These are phyloP conservation scores for Cyclophora albipunctata DNA, from an alignment of 2,888 invertebrate species.

Conservation along the genomic window DNA sequence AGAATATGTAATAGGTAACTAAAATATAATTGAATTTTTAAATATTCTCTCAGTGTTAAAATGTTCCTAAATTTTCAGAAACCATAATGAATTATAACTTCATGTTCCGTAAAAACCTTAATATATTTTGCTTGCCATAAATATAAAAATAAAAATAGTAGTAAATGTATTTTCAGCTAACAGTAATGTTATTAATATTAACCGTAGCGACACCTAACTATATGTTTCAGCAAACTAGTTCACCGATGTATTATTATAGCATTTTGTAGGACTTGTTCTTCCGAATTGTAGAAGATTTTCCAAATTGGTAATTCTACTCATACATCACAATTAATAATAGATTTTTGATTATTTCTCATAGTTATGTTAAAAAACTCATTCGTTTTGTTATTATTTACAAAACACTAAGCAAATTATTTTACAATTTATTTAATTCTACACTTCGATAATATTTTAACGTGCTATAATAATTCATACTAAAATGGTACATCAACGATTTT, in stretches of 20 bases:
- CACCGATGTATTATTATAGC: constrained; percentile 14
- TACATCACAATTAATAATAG: too few species aligned
- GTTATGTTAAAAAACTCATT: too few species aligned
- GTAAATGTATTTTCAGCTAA: constrained; percentile 18
- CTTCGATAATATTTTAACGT: too few species aligned
- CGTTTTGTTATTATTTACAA: too few species aligned
- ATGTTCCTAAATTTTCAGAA: constrained; percentile 70
- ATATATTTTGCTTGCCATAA: constrained; percentile 65
- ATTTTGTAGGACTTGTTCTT: constrained; percentile 2
- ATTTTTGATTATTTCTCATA: too few species aligned
- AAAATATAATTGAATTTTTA: constrained; percentile 54
- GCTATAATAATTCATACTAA: too few species aligned
- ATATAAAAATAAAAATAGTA: constrained; percentile 38
- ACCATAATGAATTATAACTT: constrained; percentile 45
- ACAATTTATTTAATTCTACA: too few species aligned
- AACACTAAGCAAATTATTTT: too few species aligned
- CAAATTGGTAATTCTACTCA: too few species aligned
- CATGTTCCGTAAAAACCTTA: constrained; percentile 36
- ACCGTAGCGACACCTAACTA: constrained; percentile 8
- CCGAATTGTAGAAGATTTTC: too few species aligned
- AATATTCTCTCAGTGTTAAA: constrained; percentile 69
- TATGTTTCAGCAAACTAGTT: constrained; percentile 4
- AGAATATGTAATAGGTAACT: constrained; percentile 50
- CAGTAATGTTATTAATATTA: constrained; percentile 5
- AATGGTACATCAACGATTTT: too few species aligned